phyloP scores from a whole-genome alignment of 1,140 invertebrate genomes.

The Plodia interpunctella region DNA sequence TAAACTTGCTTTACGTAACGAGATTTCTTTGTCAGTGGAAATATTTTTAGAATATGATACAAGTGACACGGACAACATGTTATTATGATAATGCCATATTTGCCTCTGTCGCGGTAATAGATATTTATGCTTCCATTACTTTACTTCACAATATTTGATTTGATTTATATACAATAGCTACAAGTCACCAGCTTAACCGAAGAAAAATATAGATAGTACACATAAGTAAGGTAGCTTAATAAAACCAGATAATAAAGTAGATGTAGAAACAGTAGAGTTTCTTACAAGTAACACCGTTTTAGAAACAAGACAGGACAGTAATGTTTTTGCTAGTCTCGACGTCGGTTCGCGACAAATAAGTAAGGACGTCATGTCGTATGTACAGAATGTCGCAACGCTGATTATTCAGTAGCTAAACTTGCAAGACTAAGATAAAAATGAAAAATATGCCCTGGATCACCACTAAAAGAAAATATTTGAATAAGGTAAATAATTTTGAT shows the following conservation, averaged over 20 bases:
- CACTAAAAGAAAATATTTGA: background rate
- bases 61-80: background rate
- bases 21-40: slow-evolving; percentile 8
- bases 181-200: no score
- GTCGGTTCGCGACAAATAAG: background rate
- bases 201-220: no score
- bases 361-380: background rate
- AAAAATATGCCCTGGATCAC: background rate
- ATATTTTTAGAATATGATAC: background rate
- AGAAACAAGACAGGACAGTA: background rate
- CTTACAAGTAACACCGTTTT: background rate
- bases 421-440: background rate
- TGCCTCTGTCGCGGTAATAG: no score
- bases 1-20: slow-evolving; percentile 5
- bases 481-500: background rate
- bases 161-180: no score
- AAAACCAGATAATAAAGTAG: no score
- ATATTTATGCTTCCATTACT: no score
- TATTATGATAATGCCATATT: no score
- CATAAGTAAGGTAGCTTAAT: no score
- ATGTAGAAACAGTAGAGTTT: background rate
- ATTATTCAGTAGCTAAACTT: background rate
- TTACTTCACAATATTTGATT: no score
- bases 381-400: background rate
- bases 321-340: background rate